Evolutionary conservation across 2,888 invertebrate species (phyloP).

Genomic region (Gymnoscelis rufifasciata): DNA sequence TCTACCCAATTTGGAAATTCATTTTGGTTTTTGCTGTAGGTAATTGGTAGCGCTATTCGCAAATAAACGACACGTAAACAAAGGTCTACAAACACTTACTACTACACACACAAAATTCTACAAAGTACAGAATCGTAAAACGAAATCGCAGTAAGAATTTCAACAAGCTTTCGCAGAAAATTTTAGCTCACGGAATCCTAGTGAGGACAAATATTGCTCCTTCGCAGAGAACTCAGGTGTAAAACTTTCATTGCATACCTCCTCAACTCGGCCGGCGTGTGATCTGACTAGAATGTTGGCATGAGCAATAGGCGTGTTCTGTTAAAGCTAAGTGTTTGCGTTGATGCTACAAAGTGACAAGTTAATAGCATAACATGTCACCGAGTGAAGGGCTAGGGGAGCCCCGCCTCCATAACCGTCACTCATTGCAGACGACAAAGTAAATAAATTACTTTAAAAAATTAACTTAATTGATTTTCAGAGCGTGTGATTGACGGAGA

Average conservation of each 20-base stretch:
- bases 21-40: background rate
- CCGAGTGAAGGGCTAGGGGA: conserved; percentile 44
- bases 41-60: conserved; percentile 2
- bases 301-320: conserved; percentile 7
- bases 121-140: no score
- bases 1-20: conserved; percentile 7
- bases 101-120: no score
- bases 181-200: background rate
- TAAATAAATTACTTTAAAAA: conserved; percentile 23
- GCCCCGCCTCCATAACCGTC: conserved; percentile 27
- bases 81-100: no score
- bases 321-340: conserved; percentile 27
- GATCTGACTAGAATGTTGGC: conserved; percentile 2
- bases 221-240: background rate
- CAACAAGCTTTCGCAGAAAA: no score
- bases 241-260: background rate
- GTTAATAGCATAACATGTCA: conserved; percentile 61
- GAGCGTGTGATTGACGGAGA: conserved; percentile 4
- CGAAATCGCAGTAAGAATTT: no score
- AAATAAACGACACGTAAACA: no score
- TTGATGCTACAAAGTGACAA: conserved; percentile 54
- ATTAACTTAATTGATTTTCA: conserved; percentile 22
- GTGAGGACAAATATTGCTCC: background rate
- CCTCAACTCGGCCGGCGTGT: background rate
- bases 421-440: conserved; percentile 24